Conservation (phyloP, 2,113 vertebrate genomes). For the Lepisosteus osseus region DNA sequence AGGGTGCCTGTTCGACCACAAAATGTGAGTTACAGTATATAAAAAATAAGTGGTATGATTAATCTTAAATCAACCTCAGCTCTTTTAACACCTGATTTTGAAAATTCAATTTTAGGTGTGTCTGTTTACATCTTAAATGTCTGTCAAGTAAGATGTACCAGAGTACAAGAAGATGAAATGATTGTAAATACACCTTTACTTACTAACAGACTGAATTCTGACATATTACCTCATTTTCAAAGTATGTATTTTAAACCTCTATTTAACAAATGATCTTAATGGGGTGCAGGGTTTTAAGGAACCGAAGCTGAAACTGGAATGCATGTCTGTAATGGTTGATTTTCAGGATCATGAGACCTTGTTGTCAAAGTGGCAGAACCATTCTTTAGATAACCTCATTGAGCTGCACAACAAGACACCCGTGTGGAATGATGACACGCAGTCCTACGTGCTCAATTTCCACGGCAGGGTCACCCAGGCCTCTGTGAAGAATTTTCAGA, state of each 20-base stretch:
- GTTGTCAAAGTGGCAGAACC: constrained; percentile 85
- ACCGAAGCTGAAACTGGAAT: too few relatives aligned
- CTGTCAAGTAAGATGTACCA: too few relatives aligned
- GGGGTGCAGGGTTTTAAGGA: neutral
- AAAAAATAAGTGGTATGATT: too few relatives aligned
- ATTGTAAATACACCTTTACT: too few relatives aligned
- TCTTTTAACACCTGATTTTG: too few relatives aligned
- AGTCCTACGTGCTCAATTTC: constrained; percentile 95
- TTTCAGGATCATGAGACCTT: constrained; percentile 85
- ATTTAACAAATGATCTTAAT: too few relatives aligned
- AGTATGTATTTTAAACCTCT: neutral
- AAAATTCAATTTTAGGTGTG: too few relatives aligned
- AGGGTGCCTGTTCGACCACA: constrained; percentile 80
- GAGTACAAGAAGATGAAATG: too few relatives aligned
- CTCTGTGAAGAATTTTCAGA: constrained; percentile 97
- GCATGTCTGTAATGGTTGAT: neutral
- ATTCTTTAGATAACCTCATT: constrained; percentile 83
- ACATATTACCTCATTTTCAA: neutral
- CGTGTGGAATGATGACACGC: constrained; percentile 95
- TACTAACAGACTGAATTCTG: too few relatives aligned
- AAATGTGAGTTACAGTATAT: constrained; percentile 67
- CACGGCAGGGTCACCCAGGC: constrained; percentile 94
- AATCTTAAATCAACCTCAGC: neutral
- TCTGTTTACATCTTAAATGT: too few relatives aligned
- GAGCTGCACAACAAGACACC: constrained; percentile 95